Evolutionary conservation across 2,888 invertebrate genomes (phyloP), one percentile per base, ranked within the genome.

Genomic region (Periphyllus acericola): DNA sequence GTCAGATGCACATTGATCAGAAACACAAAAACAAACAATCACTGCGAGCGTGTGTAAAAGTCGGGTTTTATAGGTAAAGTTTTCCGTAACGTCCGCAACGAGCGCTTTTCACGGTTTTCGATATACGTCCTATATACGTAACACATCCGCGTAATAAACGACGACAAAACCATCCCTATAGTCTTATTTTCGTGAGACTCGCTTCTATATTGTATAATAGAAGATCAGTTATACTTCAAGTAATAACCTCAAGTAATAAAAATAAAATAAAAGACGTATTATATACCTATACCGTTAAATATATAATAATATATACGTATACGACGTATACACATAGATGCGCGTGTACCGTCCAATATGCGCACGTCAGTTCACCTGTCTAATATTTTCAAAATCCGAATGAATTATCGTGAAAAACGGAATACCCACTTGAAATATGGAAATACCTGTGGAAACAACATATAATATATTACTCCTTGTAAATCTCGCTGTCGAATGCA

Each of bases 61-160:
- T 66, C 66, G 81, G 87, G 81, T 87, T 87, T 87, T 87, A 87
- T 87, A 87, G 87, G 81, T 75, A 75, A 78, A 81, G 87, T 60
- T 80, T 81, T 87, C 60, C 72, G 75, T 5, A 55, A 66, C 60
- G 66, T 87, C 87, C 87, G 80, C 87, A 71, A 46, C 55, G 87
- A 87, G 87, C 87, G 87, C 87, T 81, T 87, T 80, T 81, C 32
- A 66, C 87, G 74, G 66, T 80, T 81, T 72, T 60, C 78, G 29
- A 8, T 36, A 86, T 32, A 25, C 25, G 29, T 29, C 21, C 11
- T 25, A 46, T 25, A 25, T 11, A 60, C 29, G 9, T 17, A 46
- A 40, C 40, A 84, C 21, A 25, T 3, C 14, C 19, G n/a, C 11
- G 25, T n/a, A 34, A 52, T 6, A 52, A 68, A 85, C 36, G 68